Base-by-base conservation (phyloP, 2,888 invertebrate genomes). In the Eristalinus sepulchralis region DNA sequence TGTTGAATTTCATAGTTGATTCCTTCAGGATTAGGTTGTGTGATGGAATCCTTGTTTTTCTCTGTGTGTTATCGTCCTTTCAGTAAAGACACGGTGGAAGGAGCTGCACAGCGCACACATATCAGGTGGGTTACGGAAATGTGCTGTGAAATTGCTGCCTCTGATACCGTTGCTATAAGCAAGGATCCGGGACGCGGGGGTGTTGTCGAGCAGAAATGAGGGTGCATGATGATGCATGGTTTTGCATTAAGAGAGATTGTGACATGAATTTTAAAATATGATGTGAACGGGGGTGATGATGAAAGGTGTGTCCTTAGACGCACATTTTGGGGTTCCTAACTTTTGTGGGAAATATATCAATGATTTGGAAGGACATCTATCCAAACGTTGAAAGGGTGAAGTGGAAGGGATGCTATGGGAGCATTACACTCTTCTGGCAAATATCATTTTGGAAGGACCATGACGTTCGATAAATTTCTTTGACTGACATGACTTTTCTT, bases 1-100 rank as follows among this genome's bases (percentile, higher is more conserved):
- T 55, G 70, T 81, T 73, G 81, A 81, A 73, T 81, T 85, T 82
- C 81, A 71, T 73, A 83, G 82, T 86, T 83, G 70, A 78, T 78
- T 82, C 73, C 73, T 80, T 24, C 33, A 75, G 83, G 86, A 83
- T 86, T 86, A 86, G 70, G 82, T 68, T 68, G 27, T 82, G 70
- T 79, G 82, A 79, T 71, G 86, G 78, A 82, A 75, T 77, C 36
- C 47, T 24, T 10, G n/a, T 68, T 77, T 60, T 34, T 31, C 27
- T 64, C 33, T 31, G 60, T 11, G 20, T 31, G 59, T 59, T 20
- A 22, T 47, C 9, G 33, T 73, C 36, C 47, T 47, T 39, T 39
- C 17, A n/a, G 17, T 47, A n/a, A n/a, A n/a, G 13, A n/a, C 13
- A 13, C 4, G n/a, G n/a, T 8, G 39, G 5, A n/a, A 8, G 47